These are phyloP conservation scores for Tachypleus tridentatus DNA, from an alignment of 1,140 invertebrate genomes.

Conservation along the genomic window DNA sequence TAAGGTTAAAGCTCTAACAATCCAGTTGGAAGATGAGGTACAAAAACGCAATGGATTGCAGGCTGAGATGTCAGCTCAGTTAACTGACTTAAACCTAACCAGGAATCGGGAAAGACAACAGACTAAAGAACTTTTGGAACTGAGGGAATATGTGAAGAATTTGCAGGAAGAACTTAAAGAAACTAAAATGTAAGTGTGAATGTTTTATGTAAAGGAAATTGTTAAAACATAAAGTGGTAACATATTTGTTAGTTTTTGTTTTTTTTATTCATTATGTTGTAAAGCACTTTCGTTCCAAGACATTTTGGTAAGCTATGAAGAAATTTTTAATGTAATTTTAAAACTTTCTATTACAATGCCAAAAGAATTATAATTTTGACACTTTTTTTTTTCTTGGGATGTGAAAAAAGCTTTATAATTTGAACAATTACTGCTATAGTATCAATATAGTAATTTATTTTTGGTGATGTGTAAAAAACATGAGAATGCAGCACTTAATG, in stretches of 20 bases:
- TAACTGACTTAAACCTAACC: slow-evolving; percentile 55
- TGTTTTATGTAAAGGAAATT: neutral
- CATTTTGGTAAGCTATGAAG: neutral
- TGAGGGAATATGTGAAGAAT: slow-evolving; percentile 54
- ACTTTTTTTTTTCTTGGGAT: too few species aligned
- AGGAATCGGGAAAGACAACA: slow-evolving; percentile 63
- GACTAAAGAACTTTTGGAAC: slow-evolving; percentile 51
- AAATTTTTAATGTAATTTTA: too few species aligned
- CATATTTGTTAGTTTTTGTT: slow-evolving; percentile 1
- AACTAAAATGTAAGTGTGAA: slow-evolving; percentile 46
- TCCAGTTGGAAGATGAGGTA: slow-evolving; percentile 80
- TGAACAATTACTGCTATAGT: too few species aligned
- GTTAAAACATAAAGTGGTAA: neutral
- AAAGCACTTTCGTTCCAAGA: neutral
- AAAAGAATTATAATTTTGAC: too few species aligned
- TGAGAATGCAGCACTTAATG: too few species aligned
- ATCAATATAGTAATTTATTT: too few species aligned
- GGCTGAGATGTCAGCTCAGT: slow-evolving; percentile 54
- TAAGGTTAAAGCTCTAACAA: slow-evolving; percentile 55
- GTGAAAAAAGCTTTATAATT: too few species aligned
- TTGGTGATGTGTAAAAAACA: too few species aligned
- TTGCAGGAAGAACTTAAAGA: slow-evolving; percentile 69
- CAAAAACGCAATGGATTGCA: slow-evolving; percentile 57
- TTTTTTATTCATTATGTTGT: neutral
- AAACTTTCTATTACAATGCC: too few species aligned